A percentile compares a stretch with the other conserved stretches of the same genome.
Evolutionary conservation across 2,113 vertebrate species (phyloP).

Genomic region (Nothocercus nigrocapillus): DNA sequence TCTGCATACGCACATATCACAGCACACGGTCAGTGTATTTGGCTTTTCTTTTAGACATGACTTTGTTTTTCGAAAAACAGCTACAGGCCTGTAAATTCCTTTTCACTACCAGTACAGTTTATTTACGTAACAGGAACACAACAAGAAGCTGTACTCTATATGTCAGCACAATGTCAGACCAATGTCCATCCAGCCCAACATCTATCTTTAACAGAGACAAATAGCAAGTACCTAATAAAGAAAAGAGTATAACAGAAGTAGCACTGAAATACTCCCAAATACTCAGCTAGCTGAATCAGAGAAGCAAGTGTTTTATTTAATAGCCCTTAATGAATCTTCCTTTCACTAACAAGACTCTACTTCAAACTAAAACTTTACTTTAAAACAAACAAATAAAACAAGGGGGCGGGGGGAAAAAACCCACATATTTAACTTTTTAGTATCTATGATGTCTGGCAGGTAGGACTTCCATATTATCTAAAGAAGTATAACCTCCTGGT

Average conservation of each 20-base stretch:
- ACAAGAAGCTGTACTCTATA: background rate
- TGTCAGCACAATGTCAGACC: background rate
- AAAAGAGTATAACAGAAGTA: background rate
- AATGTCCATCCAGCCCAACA: background rate
- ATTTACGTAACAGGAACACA: background rate
- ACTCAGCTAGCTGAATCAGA: background rate
- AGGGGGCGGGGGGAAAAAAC: too few relatives aligned
- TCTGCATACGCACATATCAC: background rate
- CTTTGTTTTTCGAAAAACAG: background rate
- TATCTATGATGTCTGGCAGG: background rate
- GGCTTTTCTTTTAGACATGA: background rate
- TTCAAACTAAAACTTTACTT: background rate
- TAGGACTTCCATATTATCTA: background rate
- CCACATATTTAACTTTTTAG: background rate
- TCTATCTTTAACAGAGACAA: background rate
- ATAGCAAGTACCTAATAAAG: background rate
- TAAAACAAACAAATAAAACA: background rate
- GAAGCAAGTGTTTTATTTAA: background rate
- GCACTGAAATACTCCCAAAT: background rate
- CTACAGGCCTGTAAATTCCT: background rate
- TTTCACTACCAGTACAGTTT: background rate
- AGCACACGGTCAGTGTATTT: background rate
- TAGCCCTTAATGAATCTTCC: background rate
- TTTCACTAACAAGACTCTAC: too few relatives aligned
- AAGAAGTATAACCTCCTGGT: background rate